These are phyloP conservation scores for Myrmecophaga tridactyla DNA, from an alignment of 2,113 vertebrate genomes.

Conservation along the genomic window DNA sequence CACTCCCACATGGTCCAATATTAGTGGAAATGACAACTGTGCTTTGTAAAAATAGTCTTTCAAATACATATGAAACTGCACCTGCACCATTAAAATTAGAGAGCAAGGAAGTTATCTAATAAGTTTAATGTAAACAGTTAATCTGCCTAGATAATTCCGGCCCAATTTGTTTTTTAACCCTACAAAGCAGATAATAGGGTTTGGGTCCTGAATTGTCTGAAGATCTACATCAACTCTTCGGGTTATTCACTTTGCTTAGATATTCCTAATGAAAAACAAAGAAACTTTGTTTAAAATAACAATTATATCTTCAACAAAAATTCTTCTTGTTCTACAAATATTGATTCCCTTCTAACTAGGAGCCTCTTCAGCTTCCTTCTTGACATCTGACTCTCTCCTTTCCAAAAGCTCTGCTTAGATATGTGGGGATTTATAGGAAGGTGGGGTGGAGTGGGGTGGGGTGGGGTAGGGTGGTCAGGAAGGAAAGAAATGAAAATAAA, in stretches of 20 bases:
- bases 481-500: not conserved
- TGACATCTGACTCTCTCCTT: not conserved
- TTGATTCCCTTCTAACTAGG: not conserved
- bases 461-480: not conserved
- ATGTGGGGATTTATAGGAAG: not conserved
- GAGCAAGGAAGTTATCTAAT: not conserved
- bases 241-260: not conserved
- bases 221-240: not conserved
- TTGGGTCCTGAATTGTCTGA: not conserved
- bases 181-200: not conserved
- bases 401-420: not conserved
- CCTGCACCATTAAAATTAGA: constrained; percentile 3
- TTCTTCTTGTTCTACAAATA: not conserved
- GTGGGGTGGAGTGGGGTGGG: accelerated
- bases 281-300: not conserved
- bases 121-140: not conserved
- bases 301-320: not conserved
- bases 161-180: constrained; percentile 1
- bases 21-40: not conserved
- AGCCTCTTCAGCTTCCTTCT: not conserved
- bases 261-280: not conserved
- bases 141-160: constrained; percentile 1
- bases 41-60: not conserved
- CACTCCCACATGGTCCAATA: not conserved
- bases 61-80: not conserved